Base-by-base conservation (phyloP, 2,113 vertebrate genomes). In the Nesoenas mayeri region DNA sequence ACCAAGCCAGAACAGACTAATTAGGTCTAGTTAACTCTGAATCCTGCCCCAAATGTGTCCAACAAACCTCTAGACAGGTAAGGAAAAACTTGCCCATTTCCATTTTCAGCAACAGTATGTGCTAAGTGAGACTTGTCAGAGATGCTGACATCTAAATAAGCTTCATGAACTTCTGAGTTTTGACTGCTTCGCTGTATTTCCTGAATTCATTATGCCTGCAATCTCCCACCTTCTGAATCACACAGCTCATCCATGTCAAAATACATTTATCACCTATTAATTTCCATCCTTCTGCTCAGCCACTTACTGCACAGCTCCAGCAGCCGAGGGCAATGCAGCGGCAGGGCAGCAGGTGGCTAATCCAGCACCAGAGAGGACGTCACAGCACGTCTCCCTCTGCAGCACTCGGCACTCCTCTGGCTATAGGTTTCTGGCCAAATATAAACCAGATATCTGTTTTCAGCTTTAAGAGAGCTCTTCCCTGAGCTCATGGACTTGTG, bases 21-120 rank as follows among this genome's bases (percentile, higher is more conserved):
- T 93, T 92, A 88, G 73, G 20, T 54, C 12, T 58, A 54, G 64
- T 79, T 95, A 96, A 70, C 64, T 95, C 67, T 70, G 61, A 88
- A 71, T 85, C 42, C 85, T 96, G 89, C 48, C 85, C 50, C 22
- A 32, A 92, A 77, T 79, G 42, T 73, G 87, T 92, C 94, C 89
- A 95, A 83, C 54, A 78, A 88, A 22, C 50, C 50, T 42, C n/a
- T 56, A 82, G 75, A 93, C 25, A 91, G 38, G 25, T 73, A 42
- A 34, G 62, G 79, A 62, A 88, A 62, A 77, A 40, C 42, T 54
- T 85, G n/a, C 32, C 74, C 14, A 6, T 88, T 86, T 87, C 44
- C 64, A 85, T 80, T 89, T 88, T 71, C 83, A 86, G 80, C 57
- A 81, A 16, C 14, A 40, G 4, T 24, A 19, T 10, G 20, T 28